Percentiles rank a stretch among this genome's conserved stretches.
Evolutionary conservation across 1,140 invertebrate genomes (phyloP).

Genomic region (Drosophila pachea): DNA sequence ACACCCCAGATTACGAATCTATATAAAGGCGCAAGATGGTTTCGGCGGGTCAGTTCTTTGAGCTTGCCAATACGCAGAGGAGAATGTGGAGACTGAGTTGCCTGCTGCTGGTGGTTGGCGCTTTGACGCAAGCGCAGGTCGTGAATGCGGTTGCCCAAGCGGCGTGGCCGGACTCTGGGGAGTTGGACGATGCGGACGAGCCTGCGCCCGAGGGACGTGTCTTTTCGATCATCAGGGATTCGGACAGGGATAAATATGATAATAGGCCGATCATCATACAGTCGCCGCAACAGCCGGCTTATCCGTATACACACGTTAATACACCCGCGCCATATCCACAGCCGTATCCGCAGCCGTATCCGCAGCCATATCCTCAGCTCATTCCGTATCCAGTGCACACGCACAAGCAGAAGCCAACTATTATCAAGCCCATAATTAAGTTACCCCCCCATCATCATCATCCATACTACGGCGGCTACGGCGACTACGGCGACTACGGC

Average conservation of each 20-base stretch:
- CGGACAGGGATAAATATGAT: constrained; percentile 12
- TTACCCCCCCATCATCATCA: neutral
- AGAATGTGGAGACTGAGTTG: constrained; percentile 14
- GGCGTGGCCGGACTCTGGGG: neutral
- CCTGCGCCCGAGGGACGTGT: constrained; percentile 30
- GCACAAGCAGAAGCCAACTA: constrained; percentile 10
- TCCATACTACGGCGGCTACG: neutral
- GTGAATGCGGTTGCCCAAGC: neutral
- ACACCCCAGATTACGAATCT: constrained; percentile 11
- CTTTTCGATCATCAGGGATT: constrained; percentile 15
- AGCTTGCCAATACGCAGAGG: constrained; percentile 8
- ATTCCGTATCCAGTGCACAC: constrained; percentile 6
- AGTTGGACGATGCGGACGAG: constrained; percentile 22
- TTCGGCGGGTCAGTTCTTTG: constrained; percentile 19
- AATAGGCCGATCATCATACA: constrained; percentile 16
- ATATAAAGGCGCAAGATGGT: constrained; percentile 20
- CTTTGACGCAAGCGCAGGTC: constrained; percentile 9
- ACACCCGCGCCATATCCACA: neutral
- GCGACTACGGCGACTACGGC: neutral
- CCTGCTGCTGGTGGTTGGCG: constrained; percentile 13
- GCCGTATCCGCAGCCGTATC: constrained; percentile 6
- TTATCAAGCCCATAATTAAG: constrained; percentile 19
- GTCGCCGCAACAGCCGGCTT: neutral
- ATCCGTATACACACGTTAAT: neutral
- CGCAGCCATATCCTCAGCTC: constrained; percentile 3